These are phyloP conservation scores for Eufriesea mexicana DNA, from an alignment of 1,140 invertebrate genomes.

Conservation along the genomic window DNA sequence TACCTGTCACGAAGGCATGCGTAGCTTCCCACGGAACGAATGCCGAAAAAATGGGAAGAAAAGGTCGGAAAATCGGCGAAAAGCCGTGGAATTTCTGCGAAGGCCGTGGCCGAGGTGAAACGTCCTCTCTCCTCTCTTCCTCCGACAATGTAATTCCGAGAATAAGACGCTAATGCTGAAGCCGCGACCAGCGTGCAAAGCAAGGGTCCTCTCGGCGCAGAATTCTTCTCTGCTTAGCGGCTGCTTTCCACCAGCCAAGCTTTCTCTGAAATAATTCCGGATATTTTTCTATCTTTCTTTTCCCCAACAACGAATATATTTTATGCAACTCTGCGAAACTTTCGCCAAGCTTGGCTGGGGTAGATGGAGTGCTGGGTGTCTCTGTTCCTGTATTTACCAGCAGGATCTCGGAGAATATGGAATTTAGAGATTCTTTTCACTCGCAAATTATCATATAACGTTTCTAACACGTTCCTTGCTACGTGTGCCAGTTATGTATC, in stretches of 20 bases:
- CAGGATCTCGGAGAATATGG: too few relatives aligned
- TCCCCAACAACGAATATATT: too few relatives aligned
- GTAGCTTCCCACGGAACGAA: slow-evolving; percentile 30
- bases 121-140: too few relatives aligned
- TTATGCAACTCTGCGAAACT: too few relatives aligned
- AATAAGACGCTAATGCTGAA: slow-evolving; percentile 3
- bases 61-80: neutral
- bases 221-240: neutral
- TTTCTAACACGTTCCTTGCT: too few relatives aligned
- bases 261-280: neutral
- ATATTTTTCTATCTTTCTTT: neutral
- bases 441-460: too few relatives aligned
- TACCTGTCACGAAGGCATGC: slow-evolving; percentile 17
- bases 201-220: neutral
- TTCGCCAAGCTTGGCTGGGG: too few relatives aligned
- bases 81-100: slow-evolving; percentile 7
- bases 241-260: neutral
- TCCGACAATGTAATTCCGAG: slow-evolving; percentile 2
- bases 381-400: too few relatives aligned
- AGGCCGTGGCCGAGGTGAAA: neutral
- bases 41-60: neutral
- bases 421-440: too few relatives aligned
- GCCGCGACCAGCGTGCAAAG: neutral
- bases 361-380: too few relatives aligned
- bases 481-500: too few relatives aligned